Base-by-base conservation (phyloP, 2,113 vertebrate genomes). In the Parotia lawesii region DNA sequence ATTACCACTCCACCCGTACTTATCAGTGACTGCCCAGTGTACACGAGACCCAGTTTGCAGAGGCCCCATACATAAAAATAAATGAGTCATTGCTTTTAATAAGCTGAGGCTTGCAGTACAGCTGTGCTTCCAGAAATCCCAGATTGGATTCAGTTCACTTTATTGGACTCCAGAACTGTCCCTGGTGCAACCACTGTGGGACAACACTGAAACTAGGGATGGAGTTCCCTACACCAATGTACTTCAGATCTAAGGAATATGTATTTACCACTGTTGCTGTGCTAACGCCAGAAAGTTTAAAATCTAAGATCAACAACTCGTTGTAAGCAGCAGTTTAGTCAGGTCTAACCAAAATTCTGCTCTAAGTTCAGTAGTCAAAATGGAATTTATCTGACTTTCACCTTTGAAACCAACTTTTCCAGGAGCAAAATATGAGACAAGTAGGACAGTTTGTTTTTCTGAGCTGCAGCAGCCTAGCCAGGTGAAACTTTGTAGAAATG, bases 71-170 rank as follows among this genome's bases (percentile, higher is more conserved):
- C 3, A 3, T 47, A 61, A 23, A 69, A 42, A 33, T 51, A 23
- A 1, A 0, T 1, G 15, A 60, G n/a, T 71, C 1, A 0, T 25
- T 81, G 37, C 47, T 88, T 88, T 78, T 50, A 48, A 3, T 40
- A 37, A 87, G 24, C 28, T 20, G 17, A 22, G 12, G 11, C 17
- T 54, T 48, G 23, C 29, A 18, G n/a, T 33, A 35, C 54, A 69
- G 33, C 40, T 80, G 0, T 31, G 60, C 40, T 77, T 81, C 37
- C 29, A 51, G 29, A n/a, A 80, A 20, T 40, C 21, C 27, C n/a
- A 35, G 5, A 16, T 0, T 42, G 37, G 45, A 57, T 44, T 74
- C 31, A 37, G 12, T 60, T 85, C 24, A 23, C 48, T 20, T 38
- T 69, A 1, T 11, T 54, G 28, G 22, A 48, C 12, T 45, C 18